Evolutionary conservation across 2,113 vertebrate species (phyloP).

Genomic region (Mobula hypostoma): DNA sequence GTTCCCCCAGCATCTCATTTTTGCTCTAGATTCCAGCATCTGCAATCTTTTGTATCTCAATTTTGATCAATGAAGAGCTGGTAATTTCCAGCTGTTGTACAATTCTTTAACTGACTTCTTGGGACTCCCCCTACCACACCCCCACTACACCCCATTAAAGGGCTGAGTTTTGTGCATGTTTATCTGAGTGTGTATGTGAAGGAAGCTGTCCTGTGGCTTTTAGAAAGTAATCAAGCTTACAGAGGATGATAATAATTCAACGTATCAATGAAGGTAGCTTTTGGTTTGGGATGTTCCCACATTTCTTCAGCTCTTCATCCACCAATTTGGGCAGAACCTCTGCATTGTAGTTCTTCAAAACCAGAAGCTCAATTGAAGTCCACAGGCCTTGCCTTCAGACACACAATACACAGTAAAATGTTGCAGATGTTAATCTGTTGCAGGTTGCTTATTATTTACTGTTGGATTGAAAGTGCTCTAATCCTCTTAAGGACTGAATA

Average conservation of each 20-base stretch:
- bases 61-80: neutral
- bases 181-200: too few species aligned
- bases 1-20: too few species aligned
- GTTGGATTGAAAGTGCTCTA: neutral
- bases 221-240: too few species aligned
- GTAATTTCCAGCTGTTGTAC: neutral
- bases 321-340: neutral
- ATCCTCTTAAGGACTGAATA: constrained; percentile 21
- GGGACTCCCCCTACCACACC: neutral
- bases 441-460: neutral
- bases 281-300: neutral
- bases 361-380: neutral
- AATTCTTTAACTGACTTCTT: neutral
- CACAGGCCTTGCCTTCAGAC: neutral
- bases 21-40: too few species aligned
- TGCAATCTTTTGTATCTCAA: too few species aligned
- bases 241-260: neutral
- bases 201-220: too few species aligned
- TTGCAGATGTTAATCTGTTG: constrained; percentile 7
- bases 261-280: neutral
- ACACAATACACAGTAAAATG: neutral
- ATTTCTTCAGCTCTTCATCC: neutral
- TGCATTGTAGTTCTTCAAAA: neutral
- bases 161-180: too few species aligned
- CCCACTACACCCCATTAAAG: neutral